Evolutionary conservation across 2,888 invertebrate species (phyloP), one percentile per base, ranked within the genome.

Genomic region (Ptychoptera albimana): DNA sequence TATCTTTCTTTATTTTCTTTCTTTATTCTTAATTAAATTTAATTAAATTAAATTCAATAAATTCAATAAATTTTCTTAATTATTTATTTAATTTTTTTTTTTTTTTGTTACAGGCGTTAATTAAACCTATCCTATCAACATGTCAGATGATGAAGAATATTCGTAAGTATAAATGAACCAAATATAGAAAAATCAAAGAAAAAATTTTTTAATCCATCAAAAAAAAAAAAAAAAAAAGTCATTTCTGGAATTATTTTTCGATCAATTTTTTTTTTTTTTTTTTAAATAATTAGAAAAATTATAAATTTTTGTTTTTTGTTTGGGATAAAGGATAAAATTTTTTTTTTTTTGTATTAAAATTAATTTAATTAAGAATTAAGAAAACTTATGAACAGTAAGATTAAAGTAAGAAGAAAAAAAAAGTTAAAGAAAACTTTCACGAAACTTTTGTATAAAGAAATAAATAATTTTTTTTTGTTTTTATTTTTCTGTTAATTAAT

Each of bases 101-200:
- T 56, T 58, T 53, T 57, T 54, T 60, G 57, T 73, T 71, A n/a
- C 68, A 75, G 75, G 69, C 65, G 67, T 68, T 32, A 15, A 62
- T 68, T 73, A 71, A 72, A 64, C 64, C 68, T 57, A 61, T 63
- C 66, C 70, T 68, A 72, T 69, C 76, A 82, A 69, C 77, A 88
- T 88, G 88, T 88, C 88, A 74, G 88, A 88, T 77, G 88, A 88
- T 70, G 88, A 88, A 73, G 87, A 87, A 76, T 88, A 88, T 77
- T 87, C 88, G 88, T 88, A 75, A 88, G 88, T 87, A 74, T 48
- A 49, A 39, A 13, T 12, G 42, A 39, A 29, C n/a, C n/a, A n/a
- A n/a, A n/a, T n/a, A n/a, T n/a, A n/a, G n/a, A 16, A 13, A 39
- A 16, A 39, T 36, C 7, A 16, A 40, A 8, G n/a, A 30, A 32